Base-by-base conservation (phyloP, 2,797 vertebrate species). In the Parauchenoglanis punctatus region DNA sequence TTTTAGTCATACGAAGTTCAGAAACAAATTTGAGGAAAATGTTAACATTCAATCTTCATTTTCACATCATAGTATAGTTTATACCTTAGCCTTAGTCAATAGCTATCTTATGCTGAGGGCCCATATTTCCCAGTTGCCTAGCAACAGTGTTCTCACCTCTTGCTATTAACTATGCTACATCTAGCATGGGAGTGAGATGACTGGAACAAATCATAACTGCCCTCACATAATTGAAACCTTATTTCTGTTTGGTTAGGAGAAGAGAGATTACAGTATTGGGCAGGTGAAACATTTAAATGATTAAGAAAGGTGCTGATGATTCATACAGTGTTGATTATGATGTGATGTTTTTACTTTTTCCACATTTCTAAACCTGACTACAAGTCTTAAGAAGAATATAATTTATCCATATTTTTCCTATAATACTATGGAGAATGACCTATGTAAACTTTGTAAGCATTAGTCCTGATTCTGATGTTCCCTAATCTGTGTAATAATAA, bases 81-180 rank as follows among this genome's bases (percentile, higher is more conserved):
- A 83, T 68, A 67, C 31, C 49, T 68, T 52, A 13, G n/a, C 17
- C 25, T 52, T 83, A 52, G 81, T 28, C 46, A 68, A 12, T 54
- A 68, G 81, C 63, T 54, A 68, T n/a, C 28, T 68, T 54, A 83
- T 83, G 2, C 18, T 67, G 46, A 68, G 17, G n/a, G 46, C 44
- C 28, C 28, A 68, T 68, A 46, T 81, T 10, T 54, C 25, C 70
- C 86, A 83, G 80, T 75, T 83, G 49, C 70, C 49, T 83, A 70
- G 54, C 81, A 83, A 83, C 81, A 68, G 46, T 67, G 61, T 67
- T 83, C 46, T 35, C 18, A 31, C 46, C 54, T 31, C 81, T 83
- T 83, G 81, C n/a, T 68, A 68, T 83, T 10, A 52, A 68, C 17
- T 23, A 68, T 12, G 63, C 46, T 68, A 54, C 63, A 52, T 83